Evolutionary conservation across 2,888 invertebrate genomes (phyloP).

Genomic region (Chironomus riparius): DNA sequence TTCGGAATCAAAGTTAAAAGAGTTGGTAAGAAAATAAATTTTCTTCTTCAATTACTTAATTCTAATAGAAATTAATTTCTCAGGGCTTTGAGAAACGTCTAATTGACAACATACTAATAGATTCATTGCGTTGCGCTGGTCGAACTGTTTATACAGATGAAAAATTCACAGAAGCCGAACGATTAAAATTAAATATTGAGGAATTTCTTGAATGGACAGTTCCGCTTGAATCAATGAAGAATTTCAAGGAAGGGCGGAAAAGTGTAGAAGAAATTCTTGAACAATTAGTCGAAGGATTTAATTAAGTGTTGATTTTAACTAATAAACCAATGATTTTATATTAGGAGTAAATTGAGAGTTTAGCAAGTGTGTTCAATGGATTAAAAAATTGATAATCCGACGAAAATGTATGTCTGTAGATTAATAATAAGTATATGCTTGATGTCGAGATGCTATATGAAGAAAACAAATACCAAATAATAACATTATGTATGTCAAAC

Average conservation of each 20-base stretch:
- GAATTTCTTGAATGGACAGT: constrained; percentile 73
- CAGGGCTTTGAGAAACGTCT: constrained; percentile 36
- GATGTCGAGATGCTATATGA: no score
- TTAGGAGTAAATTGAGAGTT: no score
- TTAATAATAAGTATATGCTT: no score
- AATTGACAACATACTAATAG: constrained; percentile 71
- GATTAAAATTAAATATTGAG: constrained; percentile 64
- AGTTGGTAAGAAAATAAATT: constrained; percentile 32
- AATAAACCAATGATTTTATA: not conserved
- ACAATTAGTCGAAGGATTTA: constrained; percentile 47
- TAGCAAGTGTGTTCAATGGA: no score
- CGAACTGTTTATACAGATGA: constrained; percentile 53
- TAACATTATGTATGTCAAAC: no score
- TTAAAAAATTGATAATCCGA: no score
- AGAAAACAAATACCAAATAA: no score
- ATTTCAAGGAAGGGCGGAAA: constrained; percentile 62
- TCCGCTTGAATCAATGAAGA: constrained; percentile 66
- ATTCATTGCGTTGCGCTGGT: constrained; percentile 67
- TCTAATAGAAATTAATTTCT: constrained; percentile 47
- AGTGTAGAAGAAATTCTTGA: constrained; percentile 72
- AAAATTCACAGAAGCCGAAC: constrained; percentile 50
- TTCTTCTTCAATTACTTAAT: constrained; percentile 46
- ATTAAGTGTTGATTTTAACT: no score
- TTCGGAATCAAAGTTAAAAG: constrained; percentile 64
- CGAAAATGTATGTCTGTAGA: no score